Base-by-base conservation (phyloP, 1,140 invertebrate genomes). In the Polypedilum pembai region DNA sequence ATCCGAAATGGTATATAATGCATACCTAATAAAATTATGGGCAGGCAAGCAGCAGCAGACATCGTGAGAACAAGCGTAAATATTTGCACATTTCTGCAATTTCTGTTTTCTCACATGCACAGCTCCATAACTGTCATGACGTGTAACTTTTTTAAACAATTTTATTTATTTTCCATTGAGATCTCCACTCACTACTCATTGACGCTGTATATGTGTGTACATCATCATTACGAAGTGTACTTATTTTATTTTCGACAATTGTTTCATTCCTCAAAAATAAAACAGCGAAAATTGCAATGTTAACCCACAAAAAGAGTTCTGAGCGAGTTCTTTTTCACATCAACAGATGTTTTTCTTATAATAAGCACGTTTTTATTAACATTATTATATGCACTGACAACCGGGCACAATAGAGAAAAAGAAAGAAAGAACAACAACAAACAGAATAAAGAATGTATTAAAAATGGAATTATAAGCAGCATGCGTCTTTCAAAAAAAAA, bases 71-170 rank as follows among this genome's bases (percentile, higher is more conserved):
- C 17, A 69, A 20, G 65, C 65, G 65, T 69, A 18, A 69, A 69
- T 21, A 69, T 69, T 69, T 69, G 65, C 65, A 69, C 65, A 69
- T 69, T 69, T 69, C 10, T 21, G 17, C 65, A 69, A 8, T 69
- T 69, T 69, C 17, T 21, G 65, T 21, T 21, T 20, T 69, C 20
- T 21, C 17, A 69, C 65, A 56, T 56, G 45, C 45, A 56, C 15
- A 56, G 45, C 45, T 56, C 65, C 65, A 69, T 69, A 69, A 69
- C 65, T 69, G 65, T 69, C 65, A 69, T 69, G 65, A 56, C 65
- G 20, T 21, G 20, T 69, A 17, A 56, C n/a, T 12, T 8, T 17
- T 17, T 69, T 69, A 69, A 69, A 69, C 20, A 69, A 21, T 69
- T 69, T 69, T 18, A 69, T 21, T 33, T 33, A 33, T 33, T 33